Evolutionary conservation across 2,797 vertebrate genomes (phyloP), one percentile per base, ranked within the genome.

Genomic region (Microtus agrestis): DNA sequence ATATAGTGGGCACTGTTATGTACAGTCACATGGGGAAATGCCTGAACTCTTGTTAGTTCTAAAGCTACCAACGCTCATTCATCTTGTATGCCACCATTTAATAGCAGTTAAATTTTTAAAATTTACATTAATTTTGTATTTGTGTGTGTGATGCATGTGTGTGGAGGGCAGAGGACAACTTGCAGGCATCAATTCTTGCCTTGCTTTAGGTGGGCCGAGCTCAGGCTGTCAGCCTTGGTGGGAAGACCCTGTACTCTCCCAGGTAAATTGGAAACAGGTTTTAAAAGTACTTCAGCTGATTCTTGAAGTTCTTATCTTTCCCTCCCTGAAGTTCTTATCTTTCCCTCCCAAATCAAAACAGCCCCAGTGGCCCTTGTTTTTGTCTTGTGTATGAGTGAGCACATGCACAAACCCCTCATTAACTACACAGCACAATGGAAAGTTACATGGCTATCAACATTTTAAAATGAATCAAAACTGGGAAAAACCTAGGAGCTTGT

Each of bases 51-150:
- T 61, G 29, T 61, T 89, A 94, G 31, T 79, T 51, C 77, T 79
- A 51, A 51, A 69, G 34, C 40, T 61, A 79, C 17, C 34, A 9
- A 85, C 67, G 91, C 19, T 51, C 89, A 65, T 23, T 87, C 89
- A 87, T 69, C 63, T 73, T 93, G 25, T 65, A 89, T 78, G 11
- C 23, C n/a, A 93, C 25, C 25, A 73, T 48, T 87, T 37, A 87
- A 78, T 2, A 69, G 40, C n/a, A 80, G 37, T 89, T 78, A 92
- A 86, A 77, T 65, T 78, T 87, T 94, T 34, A 65, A 94, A 96
- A 31, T 48, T 77, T 48, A 29, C 23, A 46, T 29, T 48, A 31
- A 48, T 77, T 77, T 77, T 76, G 23, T 25, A 13, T 76, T 29
- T 77, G 43, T 31, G 13, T 76, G 40, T 29, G 11, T 1, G 6